These are phyloP conservation scores for Diaprepes abbreviatus DNA, from an alignment of 2,888 invertebrate genomes.

Conservation along the genomic window DNA sequence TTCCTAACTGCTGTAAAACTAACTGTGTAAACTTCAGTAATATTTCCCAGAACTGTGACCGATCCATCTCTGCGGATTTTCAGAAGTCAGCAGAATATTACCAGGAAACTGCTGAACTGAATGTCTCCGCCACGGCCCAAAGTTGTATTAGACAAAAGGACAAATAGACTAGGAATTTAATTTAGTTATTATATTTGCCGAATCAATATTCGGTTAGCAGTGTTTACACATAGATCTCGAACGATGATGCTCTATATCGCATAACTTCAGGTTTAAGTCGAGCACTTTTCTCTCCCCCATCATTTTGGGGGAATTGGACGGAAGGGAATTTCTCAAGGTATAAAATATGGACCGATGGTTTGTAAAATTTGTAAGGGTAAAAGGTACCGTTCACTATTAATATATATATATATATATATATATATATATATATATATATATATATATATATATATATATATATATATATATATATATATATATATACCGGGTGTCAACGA, in stretches of 20 bases:
- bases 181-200: conserved; percentile 58
- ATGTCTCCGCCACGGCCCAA: conserved; percentile 31
- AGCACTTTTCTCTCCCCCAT: conserved; percentile 5
- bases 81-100: conserved; percentile 33
- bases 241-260: conserved; percentile 22
- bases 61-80: conserved; percentile 31
- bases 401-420: too few species aligned
- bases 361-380: too few species aligned
- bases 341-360: too few species aligned
- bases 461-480: too few species aligned
- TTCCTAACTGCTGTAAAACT: too few species aligned
- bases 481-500: too few species aligned
- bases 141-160: conserved; percentile 51
- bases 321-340: not conserved
- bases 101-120: conserved; percentile 37
- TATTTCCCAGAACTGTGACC: conserved; percentile 4
- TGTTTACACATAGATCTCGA: conserved; percentile 36
- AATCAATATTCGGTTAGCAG: conserved; percentile 53
- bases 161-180: conserved; percentile 56
- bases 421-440: too few species aligned
- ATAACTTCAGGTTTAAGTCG: conserved; percentile 36
- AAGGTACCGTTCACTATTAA: too few species aligned
- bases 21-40: too few species aligned
- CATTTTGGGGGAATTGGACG: conserved; percentile 9
- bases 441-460: too few species aligned